phyloP scores from a whole-genome alignment of 2,888 invertebrate genomes.

The Ceraclea dissimilis region DNA sequence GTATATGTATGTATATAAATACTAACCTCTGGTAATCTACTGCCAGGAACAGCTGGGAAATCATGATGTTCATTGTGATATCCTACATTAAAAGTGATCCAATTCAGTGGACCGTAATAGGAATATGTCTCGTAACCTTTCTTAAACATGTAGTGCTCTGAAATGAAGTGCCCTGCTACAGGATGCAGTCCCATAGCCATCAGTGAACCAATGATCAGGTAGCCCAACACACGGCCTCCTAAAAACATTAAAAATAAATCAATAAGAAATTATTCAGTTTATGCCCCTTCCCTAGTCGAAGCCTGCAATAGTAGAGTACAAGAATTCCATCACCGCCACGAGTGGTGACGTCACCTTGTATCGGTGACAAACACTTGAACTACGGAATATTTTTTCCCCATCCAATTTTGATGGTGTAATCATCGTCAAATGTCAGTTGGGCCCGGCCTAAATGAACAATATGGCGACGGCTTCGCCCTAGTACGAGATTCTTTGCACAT shows the following conservation, averaged over 20 bases:
- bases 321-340: too few species aligned
- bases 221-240: constrained; percentile 77
- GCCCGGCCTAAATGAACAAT: too few species aligned
- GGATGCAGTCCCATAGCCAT: constrained; percentile 97
- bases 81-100: constrained; percentile 97
- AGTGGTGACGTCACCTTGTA: too few species aligned
- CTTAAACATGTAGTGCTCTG: constrained; percentile 98
- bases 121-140: constrained; percentile 97
- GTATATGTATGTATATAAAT: too few species aligned
- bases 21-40: constrained; percentile 78
- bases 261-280: neutral
- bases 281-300: too few species aligned
- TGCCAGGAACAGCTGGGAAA: constrained; percentile 95
- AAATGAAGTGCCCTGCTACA: constrained; percentile 97
- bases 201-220: constrained; percentile 75
- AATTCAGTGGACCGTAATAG: constrained; percentile 94
- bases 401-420: too few species aligned
- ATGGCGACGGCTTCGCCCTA: too few species aligned
- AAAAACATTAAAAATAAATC: constrained; percentile 23
- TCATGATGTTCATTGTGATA: constrained; percentile 99
- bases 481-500: too few species aligned
- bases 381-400: too few species aligned
- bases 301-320: too few species aligned
- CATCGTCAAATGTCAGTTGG: too few species aligned
- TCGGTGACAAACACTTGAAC: too few species aligned